Conservation (phyloP, 2,888 invertebrate genomes). For the Ditylenchus weischeri region DNA sequence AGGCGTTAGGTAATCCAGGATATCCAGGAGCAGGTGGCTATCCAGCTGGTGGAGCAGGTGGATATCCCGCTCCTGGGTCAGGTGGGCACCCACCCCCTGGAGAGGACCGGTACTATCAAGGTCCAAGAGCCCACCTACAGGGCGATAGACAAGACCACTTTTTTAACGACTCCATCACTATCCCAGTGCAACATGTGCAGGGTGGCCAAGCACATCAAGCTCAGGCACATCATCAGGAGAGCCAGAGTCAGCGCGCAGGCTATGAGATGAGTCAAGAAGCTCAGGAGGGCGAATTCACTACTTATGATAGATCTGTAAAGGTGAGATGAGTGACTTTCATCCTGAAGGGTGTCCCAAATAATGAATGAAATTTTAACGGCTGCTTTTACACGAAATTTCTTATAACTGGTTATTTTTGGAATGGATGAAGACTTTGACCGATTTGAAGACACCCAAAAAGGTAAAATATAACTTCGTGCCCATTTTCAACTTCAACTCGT, state of each 20-base stretch:
- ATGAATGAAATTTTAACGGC: no score
- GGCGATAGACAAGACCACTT: slow-evolving; percentile 4
- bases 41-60: background rate
- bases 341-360: no score
- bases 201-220: background rate
- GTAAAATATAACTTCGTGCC: no score
- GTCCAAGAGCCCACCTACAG: background rate
- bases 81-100: background rate
- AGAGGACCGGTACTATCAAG: background rate
- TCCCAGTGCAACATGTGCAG: slow-evolving; percentile 10
- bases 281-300: background rate
- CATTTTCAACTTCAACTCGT: no score
- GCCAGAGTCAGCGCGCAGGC: background rate
- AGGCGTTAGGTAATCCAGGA: background rate
- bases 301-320: background rate
- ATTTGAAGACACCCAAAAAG: no score
- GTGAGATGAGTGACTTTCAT: background rate
- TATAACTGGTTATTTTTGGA: no score
- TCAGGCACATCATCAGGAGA: background rate
- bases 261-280: background rate
- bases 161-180: slow-evolving; percentile 15
- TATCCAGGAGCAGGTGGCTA: background rate
- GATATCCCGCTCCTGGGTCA: background rate
- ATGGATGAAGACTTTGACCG: no score
- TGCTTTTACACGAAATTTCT: no score